Evolutionary conservation across 2,888 invertebrate species (phyloP), one percentile per base, ranked within the genome.

Genomic region (Anthophora plumipes): DNA sequence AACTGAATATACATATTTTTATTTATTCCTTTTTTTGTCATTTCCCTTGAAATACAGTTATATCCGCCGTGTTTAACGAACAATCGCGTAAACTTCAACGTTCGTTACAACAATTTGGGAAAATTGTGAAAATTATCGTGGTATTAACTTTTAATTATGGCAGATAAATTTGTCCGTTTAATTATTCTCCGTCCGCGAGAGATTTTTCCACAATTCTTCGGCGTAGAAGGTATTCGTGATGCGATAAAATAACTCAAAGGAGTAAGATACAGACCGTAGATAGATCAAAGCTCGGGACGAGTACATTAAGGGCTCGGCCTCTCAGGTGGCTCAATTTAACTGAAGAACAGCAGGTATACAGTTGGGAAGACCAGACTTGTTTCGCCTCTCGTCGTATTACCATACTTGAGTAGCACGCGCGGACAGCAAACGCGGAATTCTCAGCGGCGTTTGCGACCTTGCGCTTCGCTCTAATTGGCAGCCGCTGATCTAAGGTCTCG

Each of bases 351-450:
- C 78, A 67, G 73, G 63, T 67, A 69, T 37, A 71, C 67, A 37
- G 55, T 31, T 22, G 57, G 73, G 31, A 59, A 77, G 75, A 70
- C 64, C 82, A 67, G 74, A 66, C 79, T 72, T 75, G 68, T 83
- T 83, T 83, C 70, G 75, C 83, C 76, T 75, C 70, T 76, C 72
- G 61, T 80, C 55, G 80, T 69, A 84, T 84, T 77, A 75, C 80
- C 80, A 83, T 84, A 80, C 57, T 80, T 59, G 80, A 84, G 79
- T 75, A 75, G 76, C 67, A 80, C 69, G 80, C 64, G 69, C 79
- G 75, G 76, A 41, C 72, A 76, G 83, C 66, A 82, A 82, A 72
- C 79, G 78, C 72, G 71, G 82, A 82, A 87, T 87, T 71, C 74
- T 57, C 76, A 46, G 72, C 39, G 55, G 67, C 52, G 57, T 55